Evolutionary conservation across 2,113 vertebrate genomes (phyloP).

Genomic region (Sphaerodactylus townsendi): DNA sequence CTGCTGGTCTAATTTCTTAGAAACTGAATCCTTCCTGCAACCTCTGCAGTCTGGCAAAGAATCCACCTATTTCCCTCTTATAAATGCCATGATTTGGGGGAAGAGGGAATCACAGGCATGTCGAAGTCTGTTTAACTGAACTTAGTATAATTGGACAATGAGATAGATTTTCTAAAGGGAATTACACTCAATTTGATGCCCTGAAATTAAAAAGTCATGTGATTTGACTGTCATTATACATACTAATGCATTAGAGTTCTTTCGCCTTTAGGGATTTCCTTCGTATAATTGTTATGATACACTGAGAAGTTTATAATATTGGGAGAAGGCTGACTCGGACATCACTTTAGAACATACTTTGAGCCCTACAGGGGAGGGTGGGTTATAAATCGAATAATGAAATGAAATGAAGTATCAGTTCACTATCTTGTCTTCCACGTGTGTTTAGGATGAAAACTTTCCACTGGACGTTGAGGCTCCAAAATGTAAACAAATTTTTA

Average conservation of each 20-base stretch:
- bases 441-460: not conserved
- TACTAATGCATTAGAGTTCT: slow-evolving; percentile 13
- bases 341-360: not conserved
- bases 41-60: not conserved
- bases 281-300: slow-evolving; percentile 3
- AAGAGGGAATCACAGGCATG: not conserved
- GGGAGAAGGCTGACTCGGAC: not conserved
- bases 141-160: slow-evolving; percentile 4
- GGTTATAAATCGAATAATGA: no score
- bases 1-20: not conserved
- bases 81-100: not conserved
- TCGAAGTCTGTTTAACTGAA: slow-evolving; percentile 15
- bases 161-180: slow-evolving; percentile 10
- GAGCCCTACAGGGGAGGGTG: no score
- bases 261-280: slow-evolving; percentile 2
- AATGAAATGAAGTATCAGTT: no score
- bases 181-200: slow-evolving; percentile 9
- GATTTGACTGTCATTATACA: not conserved
- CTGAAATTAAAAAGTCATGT: slow-evolving; percentile 18
- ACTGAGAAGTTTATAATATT: not conserved
- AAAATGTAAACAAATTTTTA: not conserved
- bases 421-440: not conserved
- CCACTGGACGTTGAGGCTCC: no score
- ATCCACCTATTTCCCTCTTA: not conserved
- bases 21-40: not conserved